Evolutionary conservation across 2,113 vertebrate species (phyloP).

Genomic region (Arothron firmamentum): DNA sequence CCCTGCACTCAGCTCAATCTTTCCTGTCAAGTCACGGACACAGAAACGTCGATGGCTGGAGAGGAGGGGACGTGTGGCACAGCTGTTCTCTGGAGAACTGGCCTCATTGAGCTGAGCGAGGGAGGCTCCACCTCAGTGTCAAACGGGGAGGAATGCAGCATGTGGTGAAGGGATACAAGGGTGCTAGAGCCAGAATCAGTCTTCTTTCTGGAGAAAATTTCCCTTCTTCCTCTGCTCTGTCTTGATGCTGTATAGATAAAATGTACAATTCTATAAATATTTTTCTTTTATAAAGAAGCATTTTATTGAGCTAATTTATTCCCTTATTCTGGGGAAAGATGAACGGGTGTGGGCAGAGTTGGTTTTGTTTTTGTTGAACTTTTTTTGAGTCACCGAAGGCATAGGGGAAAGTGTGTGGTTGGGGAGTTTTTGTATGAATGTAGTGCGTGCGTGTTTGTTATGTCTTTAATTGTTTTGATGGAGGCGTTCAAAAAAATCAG

Average conservation of each 20-base stretch:
- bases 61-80: background rate
- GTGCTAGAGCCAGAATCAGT: slow-evolving; percentile 58
- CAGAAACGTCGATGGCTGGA: background rate
- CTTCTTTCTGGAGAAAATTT: slow-evolving; percentile 67
- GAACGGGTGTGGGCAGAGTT: slow-evolving; percentile 39
- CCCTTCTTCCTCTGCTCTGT: slow-evolving; percentile 56
- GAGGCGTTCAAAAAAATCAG: slow-evolving; percentile 47
- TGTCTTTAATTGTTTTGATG: slow-evolving; percentile 57
- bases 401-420: slow-evolving; percentile 1
- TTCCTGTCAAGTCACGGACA: slow-evolving; percentile 14
- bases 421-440: slow-evolving; percentile 2
- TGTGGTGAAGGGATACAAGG: slow-evolving; percentile 51
- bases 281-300: slow-evolving; percentile 83
- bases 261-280: slow-evolving; percentile 72
- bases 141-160: slow-evolving; percentile 22
- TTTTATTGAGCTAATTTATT: slow-evolving; percentile 73
- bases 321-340: slow-evolving; percentile 66
- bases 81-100: background rate
- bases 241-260: slow-evolving; percentile 64
- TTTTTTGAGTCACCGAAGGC: slow-evolving; percentile 24
- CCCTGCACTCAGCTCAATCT: slow-evolving; percentile 29
- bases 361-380: slow-evolving; percentile 43
- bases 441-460: slow-evolving; percentile 7
- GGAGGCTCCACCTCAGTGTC: slow-evolving; percentile 37
- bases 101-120: slow-evolving; percentile 9